These are phyloP conservation scores for Choloepus didactylus DNA, from an alignment of 2,797 vertebrate genomes.

Conservation along the genomic window DNA sequence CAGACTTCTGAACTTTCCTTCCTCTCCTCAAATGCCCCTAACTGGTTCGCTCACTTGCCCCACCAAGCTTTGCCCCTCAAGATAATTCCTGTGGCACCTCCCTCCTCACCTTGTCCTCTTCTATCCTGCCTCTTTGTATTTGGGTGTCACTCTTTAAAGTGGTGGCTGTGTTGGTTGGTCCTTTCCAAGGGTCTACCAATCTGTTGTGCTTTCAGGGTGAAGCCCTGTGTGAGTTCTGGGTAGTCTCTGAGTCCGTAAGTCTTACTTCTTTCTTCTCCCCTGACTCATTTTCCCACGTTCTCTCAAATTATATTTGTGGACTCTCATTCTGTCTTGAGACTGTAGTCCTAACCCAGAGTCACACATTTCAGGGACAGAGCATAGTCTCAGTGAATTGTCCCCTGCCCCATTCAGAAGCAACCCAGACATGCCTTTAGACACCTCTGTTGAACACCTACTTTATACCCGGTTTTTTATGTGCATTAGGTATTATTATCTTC, in stretches of 20 bases:
- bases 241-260: neutral
- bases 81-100: neutral
- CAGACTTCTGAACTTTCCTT: neutral
- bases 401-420: neutral
- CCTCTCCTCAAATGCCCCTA: neutral
- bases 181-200: neutral
- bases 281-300: neutral
- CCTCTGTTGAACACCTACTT: neutral
- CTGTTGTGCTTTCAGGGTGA: neutral
- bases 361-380: neutral
- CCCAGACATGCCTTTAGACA: too few relatives aligned
- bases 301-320: neutral
- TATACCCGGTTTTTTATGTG: neutral
- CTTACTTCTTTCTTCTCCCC: neutral
- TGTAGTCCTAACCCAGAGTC: neutral
- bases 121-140: accelerated
- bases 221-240: neutral
- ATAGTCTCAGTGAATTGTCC: neutral
- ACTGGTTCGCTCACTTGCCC: neutral
- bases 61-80: neutral
- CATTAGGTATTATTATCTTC: neutral
- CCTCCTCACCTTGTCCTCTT: neutral
- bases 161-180: neutral
- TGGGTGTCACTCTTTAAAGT: neutral
- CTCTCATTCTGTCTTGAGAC: neutral